Evolutionary conservation across 2,113 vertebrate genomes (phyloP), one percentile per base, ranked within the genome.

Genomic region (Larimichthys crocea): DNA sequence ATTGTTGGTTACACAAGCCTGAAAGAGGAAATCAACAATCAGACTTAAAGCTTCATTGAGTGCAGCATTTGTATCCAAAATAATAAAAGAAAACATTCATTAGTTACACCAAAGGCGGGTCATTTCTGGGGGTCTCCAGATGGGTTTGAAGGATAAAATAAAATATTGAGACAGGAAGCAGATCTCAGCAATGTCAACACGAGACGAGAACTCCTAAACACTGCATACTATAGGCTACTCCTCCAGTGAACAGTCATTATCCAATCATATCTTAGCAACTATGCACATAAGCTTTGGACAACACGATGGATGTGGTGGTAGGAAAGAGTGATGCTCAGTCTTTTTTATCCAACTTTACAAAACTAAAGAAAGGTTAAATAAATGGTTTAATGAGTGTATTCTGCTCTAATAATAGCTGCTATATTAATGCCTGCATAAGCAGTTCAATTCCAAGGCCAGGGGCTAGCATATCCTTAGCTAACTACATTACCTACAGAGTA

Each of bases 21-120:
- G 5, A 20, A 9, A 26, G 17, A 46, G 46, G 17, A 52, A 52
- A 63, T 63, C 1, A 4, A 29, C 16, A n/a, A 50, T 49, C 6
- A 22, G 17, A 48, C 22, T 60, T 29, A n/a, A 68, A 68, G 19
- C 17, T n/a, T 52, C 24, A 72, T n/a, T 7, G 8, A 15, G 24
- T 24, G 59, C 40, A 68, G 52, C 26, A 59, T 59, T 26, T 69
- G 19, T 16, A 56, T 70, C 20, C 29, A 40, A 69, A 69, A 35
- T 8, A 40, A 35, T 35, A 8, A 35, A 35, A 9, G 8, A 3
- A 40, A 5, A 70, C 31, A n/a, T 70, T 56, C 10, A 44, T 40
- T 22, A 40, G 52, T 66, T 44, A 40, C 35, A 40, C 35, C 8
- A 1, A 40, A 40, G 35, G 35, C 35, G 7, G 7, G 8, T 40